phyloP scores from a whole-genome alignment of 2,888 invertebrate genomes.

The Podabrus alpinus region DNA sequence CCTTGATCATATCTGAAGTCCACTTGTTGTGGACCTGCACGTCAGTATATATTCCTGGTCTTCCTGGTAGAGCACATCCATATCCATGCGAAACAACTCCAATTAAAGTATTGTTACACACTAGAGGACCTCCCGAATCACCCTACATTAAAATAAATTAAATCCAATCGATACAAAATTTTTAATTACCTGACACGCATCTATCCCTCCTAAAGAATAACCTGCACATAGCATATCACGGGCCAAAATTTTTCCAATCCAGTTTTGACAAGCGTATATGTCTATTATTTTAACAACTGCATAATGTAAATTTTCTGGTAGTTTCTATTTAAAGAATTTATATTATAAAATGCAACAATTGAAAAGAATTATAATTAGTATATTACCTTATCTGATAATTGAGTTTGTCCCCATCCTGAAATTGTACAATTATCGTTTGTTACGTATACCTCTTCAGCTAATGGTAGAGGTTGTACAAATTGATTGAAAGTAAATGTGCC shows the following conservation, averaged over 20 bases:
- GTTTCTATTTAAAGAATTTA: neutral
- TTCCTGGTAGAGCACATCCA: constrained; percentile 23
- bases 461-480: constrained; percentile 9
- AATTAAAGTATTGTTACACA: constrained; percentile 38
- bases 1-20: constrained; percentile 18
- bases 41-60: constrained; percentile 34
- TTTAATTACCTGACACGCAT: constrained; percentile 31
- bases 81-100: constrained; percentile 47
- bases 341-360: neutral
- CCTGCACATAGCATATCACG: constrained; percentile 35
- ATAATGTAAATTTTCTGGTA: neutral
- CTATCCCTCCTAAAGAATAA: constrained; percentile 23
- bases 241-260: neutral
- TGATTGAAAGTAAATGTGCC: neutral
- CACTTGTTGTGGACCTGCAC: constrained; percentile 22
- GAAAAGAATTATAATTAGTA: neutral
- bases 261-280: constrained; percentile 1
- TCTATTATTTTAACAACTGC: constrained; percentile 13
- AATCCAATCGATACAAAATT: neutral
- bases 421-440: constrained; percentile 17
- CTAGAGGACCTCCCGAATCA: constrained; percentile 47
- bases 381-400: neutral
- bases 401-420: constrained; percentile 29
- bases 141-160: constrained; percentile 19
- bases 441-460: constrained; percentile 6